These are phyloP conservation scores for Sebastes hopkinsi DNA, from an alignment of 2,797 vertebrate genomes.

Conservation along the genomic window DNA sequence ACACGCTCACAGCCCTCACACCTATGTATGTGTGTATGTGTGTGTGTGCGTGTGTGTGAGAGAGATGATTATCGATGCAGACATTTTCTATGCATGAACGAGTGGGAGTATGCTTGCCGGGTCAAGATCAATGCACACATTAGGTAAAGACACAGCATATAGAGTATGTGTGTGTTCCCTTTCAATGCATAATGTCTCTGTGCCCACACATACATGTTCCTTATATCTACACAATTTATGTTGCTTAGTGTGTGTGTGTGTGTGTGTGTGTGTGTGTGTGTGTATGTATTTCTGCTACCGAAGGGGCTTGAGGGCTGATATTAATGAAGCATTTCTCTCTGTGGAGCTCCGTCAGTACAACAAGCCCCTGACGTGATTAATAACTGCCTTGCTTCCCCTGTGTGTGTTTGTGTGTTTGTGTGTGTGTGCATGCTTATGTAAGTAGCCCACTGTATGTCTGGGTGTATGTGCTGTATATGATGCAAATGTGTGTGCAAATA, in stretches of 20 bases:
- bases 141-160: conserved; percentile 4
- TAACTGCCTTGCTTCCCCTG: conserved; percentile 37
- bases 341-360: conserved; percentile 63
- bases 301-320: conserved; percentile 54
- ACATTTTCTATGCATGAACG: conserved; percentile 42
- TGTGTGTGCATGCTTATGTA: background rate
- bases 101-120: conserved; percentile 24
- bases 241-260: background rate
- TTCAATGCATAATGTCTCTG: background rate
- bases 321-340: conserved; percentile 74
- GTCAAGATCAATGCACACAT: conserved; percentile 42
- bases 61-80: conserved; percentile 31
- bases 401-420: conserved; percentile 2
- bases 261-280: conserved; percentile 3
- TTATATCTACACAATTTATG: background rate
- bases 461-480: conserved; percentile 1
- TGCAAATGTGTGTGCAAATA: background rate
- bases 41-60: background rate
- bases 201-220: conserved; percentile 7
- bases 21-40: background rate
- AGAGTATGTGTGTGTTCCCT: background rate
- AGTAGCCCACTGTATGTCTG: background rate
- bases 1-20: conserved; percentile 18
- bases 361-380: conserved; percentile 73
- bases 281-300: conserved; percentile 17